These are phyloP conservation scores for Catagonus wagneri DNA, from an alignment of 2,113 vertebrate species.

Conservation along the genomic window DNA sequence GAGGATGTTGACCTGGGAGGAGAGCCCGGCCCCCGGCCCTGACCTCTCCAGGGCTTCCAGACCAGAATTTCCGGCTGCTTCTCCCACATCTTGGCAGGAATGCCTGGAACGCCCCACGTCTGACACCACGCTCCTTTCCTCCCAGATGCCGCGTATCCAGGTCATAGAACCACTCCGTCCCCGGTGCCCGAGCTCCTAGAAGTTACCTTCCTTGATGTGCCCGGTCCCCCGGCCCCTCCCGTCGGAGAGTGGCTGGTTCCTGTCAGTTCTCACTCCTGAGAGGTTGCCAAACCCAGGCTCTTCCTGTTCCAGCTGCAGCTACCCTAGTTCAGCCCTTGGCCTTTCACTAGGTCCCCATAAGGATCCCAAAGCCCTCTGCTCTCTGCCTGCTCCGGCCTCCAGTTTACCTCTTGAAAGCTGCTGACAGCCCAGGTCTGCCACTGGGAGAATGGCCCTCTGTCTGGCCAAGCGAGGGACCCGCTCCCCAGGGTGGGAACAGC, in stretches of 20 bases:
- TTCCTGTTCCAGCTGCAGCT: background rate
- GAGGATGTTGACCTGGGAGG: background rate
- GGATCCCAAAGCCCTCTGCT: background rate
- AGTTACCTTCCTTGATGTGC: background rate
- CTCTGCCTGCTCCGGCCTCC: background rate
- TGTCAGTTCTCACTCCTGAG: background rate
- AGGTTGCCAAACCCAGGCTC: background rate
- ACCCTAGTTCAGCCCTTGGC: background rate
- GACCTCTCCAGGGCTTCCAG: background rate
- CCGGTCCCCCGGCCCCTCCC: accelerated
- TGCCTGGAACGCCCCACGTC: background rate
- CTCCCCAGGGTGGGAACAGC: background rate
- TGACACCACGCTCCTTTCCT: background rate
- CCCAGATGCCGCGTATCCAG: background rate
- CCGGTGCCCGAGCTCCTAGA: background rate
- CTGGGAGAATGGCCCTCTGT: background rate
- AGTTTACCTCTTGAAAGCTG: background rate
- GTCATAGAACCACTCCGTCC: too few relatives aligned
- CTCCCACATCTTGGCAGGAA: background rate
- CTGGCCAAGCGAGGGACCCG: background rate
- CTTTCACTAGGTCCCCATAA: background rate
- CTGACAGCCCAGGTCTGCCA: accelerated
- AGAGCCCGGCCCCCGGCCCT: background rate
- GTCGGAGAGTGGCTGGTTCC: background rate
- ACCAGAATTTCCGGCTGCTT: background rate